Conservation (phyloP, 2,113 vertebrate species). For the Channa maculata region DNA sequence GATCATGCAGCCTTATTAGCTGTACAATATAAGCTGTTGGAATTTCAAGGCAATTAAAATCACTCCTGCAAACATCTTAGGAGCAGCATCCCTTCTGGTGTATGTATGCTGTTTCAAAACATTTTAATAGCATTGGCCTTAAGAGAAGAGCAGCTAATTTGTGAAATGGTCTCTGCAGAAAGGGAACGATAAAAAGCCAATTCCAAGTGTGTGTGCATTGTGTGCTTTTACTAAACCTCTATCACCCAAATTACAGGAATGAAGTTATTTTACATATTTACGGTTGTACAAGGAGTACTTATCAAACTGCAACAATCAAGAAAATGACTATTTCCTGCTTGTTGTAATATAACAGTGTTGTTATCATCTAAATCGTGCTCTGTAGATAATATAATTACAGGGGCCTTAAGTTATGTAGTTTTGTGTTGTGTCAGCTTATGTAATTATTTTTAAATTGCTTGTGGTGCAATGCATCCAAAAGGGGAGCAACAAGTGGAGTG, state of each 20-base stretch:
- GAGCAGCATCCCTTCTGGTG: conserved; percentile 6
- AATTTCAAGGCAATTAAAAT: conserved; percentile 60
- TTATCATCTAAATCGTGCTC: background rate
- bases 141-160: conserved; percentile 11
- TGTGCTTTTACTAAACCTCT: background rate
- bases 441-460: conserved; percentile 22
- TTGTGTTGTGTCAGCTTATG: background rate
- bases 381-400: background rate
- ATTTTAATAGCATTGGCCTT: background rate
- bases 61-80: conserved; percentile 2
- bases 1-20: conserved; percentile 55
- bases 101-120: conserved; percentile 1
- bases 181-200: background rate
- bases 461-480: background rate
- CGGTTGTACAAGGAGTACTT: background rate
- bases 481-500: background rate
- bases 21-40: conserved; percentile 39
- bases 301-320: background rate
- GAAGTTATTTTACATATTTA: background rate
- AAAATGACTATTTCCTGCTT: background rate
- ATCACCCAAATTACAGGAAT: conserved; percentile 10
- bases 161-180: background rate
- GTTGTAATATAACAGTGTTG: too few relatives aligned
- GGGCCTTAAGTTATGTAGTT: background rate
- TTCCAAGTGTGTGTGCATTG: background rate